Base-by-base conservation (phyloP, 37 sponge, comb jelly and placozoan species). In the Theonella swinhoei region DNA sequence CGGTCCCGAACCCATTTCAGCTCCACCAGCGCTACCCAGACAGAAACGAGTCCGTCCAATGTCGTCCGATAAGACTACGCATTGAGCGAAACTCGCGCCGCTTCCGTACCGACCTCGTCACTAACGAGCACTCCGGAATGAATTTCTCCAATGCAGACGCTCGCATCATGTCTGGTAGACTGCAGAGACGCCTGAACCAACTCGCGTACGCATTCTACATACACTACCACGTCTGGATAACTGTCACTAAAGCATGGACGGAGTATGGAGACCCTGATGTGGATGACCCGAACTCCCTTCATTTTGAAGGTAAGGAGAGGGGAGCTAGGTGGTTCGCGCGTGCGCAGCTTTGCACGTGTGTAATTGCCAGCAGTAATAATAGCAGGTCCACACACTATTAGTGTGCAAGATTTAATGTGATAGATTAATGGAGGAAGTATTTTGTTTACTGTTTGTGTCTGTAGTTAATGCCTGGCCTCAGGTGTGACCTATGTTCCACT, bases 301-400 rank as follows among this genome's bases (percentile, higher is more conserved):
- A 93, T 47, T 93, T 82, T 72, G 94, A 93, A 87, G 94, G 94
- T 93, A n/a, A 87, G 81, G 1, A 22, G 37, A 31, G 30, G 30
- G 31, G 25, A 42, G 3, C 41, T 42, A 23, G 4, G 22, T 30
- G 37, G 11, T 47, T 17, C 54, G 54, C 54, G 54, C 54, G 54
- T 17, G 14, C 54, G 41, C 23, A 1, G 14, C 24, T 74, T 40
- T 39, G 75, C 43, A 74, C 43, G 4, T 29, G 37, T 29, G 40
- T 72, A 59, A 20, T 14, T 14, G 61, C 19, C 20, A 20, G 61
- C 19, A 20, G 61, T 59, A 59, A 20, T 59, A 14, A 59, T 20
- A 22, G 20, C 61, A 59, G 19, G 20, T 59, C 61, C 61, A 14
- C 61, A 22, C n/a, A n/a, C n/a, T n/a, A n/a, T n/a, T n/a, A n/a